Base-by-base conservation (phyloP, 2,888 invertebrate species). In the Nysson spinosus region DNA sequence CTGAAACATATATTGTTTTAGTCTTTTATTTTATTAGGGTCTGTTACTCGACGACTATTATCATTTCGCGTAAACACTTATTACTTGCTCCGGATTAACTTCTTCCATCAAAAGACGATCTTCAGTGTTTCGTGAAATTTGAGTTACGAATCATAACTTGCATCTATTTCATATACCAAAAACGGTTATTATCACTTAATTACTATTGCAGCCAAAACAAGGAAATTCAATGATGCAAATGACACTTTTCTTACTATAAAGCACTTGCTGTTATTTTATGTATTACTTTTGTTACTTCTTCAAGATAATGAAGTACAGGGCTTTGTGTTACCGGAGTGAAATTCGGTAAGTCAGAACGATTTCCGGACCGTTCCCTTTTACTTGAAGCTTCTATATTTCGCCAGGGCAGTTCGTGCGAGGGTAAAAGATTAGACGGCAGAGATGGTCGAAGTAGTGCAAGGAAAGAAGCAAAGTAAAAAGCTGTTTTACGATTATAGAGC, bases 401-500 rank as follows among this genome's bases (percentile, higher is more conserved):
- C 7, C 44, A 35, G 11, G 30, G 14, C 30, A 16, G 26, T 14
- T 44, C 26, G 46, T 28, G 43, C 28, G 24, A 32, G 14, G 32
- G 12, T 17, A 43, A 37, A 22, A n/a, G 42, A 7, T 49, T 35
- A n/a, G 7, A 42, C 34, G 14, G 14, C 4, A 16, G 14, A 9
- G 34, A 7, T 4, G 42, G 35, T 40, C 46, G 42, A 37, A 42
- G 7, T 17, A 17, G 46, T 20, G 22, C 17, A 12, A 14, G 6
- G 44, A 26, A 22, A 26, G 47, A 49, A 35, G 54, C 26, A 42
- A 65, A 68, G 60, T 66, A 71, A 68, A 69, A 71, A 55, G 67
- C 46, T 63, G 57, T 40, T 72, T 69, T 70, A 64, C 64, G 69
- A 69, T 71, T 69, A 74, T 71, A 75, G 69, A 67, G 69, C 67